Base-by-base conservation (phyloP, 2,113 vertebrate genomes). In the Macaca nemestrina region DNA sequence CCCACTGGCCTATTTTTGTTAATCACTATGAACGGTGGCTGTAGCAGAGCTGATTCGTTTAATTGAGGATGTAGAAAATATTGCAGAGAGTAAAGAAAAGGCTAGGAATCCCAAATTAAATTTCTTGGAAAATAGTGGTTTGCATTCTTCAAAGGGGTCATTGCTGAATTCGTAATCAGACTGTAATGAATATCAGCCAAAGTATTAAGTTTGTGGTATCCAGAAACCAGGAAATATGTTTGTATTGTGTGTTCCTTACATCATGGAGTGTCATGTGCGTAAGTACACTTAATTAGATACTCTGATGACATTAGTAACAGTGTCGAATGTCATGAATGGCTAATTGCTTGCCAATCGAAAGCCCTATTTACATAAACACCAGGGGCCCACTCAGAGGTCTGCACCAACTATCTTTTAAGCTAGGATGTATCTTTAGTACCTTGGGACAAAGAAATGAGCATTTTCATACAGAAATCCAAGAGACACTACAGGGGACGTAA, bases 281-380 rank as follows among this genome's bases (percentile, higher is more conserved):
- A 93, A 96, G 88, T 88, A 85, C 78, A 88, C 95, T 97, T 97
- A 98, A 97, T 98, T 97, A 97, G 95, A 94, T 85, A 38, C 90
- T 97, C 96, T 93, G 92, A 97, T 97, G 96, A 95, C 94, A 97
- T 97, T 95, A 78, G 64, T 94, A 93, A 96, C 96, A 89, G 89
- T 96, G 96, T 97, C 97, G 95, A 95, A 93, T 96, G 96, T 98
- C 96, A 88, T 17, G 52, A 95, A 93, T 93, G 90, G 95, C 94
- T 97, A 97, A 98, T 97, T 98, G 96, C 96, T 93, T 97, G 94
- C 73, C 79, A 96, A 95, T 84, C 3, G 90, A 78, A 97, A 96
- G 84, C 61, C 76, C 50, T 90, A 90, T 97, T 96, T 97, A 93
- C 97, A 55, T 86, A 97, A 98, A 97, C 96, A 96, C 22, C 72